Evolutionary conservation across 35 echinoderm and acorn worm species (phyloP), one percentile per base, ranked within the genome.

Genomic region (Ptychodera flava): DNA sequence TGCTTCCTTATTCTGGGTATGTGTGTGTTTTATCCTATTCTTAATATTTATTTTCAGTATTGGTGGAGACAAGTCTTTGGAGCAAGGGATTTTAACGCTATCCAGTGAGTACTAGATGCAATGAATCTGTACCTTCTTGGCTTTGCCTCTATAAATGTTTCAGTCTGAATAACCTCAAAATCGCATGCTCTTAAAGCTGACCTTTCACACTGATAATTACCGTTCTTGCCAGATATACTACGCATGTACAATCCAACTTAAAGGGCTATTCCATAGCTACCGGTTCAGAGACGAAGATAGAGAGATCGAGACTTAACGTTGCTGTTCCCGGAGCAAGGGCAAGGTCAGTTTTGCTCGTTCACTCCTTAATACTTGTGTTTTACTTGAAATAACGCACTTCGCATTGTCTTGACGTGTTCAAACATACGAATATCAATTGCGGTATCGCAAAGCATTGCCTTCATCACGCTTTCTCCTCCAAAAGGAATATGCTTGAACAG

Each of bases 401-500:
- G n/a, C n/a, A n/a, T n/a, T n/a, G n/a, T n/a, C n/a, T n/a, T n/a
- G n/a, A n/a, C n/a, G n/a, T n/a, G n/a, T n/a, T n/a, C n/a, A n/a
- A n/a, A n/a, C n/a, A n/a, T n/a, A n/a, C n/a, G n/a, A n/a, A n/a
- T n/a, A n/a, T n/a, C n/a, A n/a, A n/a, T n/a, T n/a, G n/a, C n/a
- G n/a, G n/a, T n/a, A n/a, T n/a, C n/a, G n/a, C n/a, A n/a, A n/a
- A n/a, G n/a, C n/a, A n/a, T n/a, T n/a, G n/a, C n/a, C n/a, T n/a
- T n/a, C n/a, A n/a, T n/a, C n/a, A n/a, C n/a, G n/a, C n/a, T n/a
- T n/a, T n/a, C n/a, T n/a, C n/a, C n/a, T n/a, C 37, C 28, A 33
- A 34, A 82, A 95, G 93, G 75, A 90, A 90, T 81, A 84, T 95
- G 80, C 87, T 84, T 0, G 36, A 76, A 31, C 93, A 95, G 79